Conservation (phyloP, 2,113 vertebrate genomes). For the Plectropomus leopardus region DNA sequence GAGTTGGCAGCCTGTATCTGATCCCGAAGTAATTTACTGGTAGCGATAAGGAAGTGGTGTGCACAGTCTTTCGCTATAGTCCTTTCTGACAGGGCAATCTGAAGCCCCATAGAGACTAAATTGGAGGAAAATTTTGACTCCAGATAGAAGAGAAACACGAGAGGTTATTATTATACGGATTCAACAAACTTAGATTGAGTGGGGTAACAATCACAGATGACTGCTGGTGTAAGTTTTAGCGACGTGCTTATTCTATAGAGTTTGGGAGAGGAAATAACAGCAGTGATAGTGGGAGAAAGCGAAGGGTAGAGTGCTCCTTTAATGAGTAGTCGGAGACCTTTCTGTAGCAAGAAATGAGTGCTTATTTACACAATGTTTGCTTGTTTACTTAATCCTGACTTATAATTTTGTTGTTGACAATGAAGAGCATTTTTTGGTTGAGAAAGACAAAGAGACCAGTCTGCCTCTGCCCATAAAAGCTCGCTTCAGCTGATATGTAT, state of each 20-base stretch:
- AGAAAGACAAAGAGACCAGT: slow-evolving; percentile 26
- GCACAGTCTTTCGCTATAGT: slow-evolving; percentile 71
- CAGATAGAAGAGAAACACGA: slow-evolving; percentile 33
- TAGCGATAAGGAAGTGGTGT: slow-evolving; percentile 82
- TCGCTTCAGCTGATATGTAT: slow-evolving; percentile 5
- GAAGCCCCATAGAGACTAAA: slow-evolving; percentile 66
- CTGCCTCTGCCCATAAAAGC: slow-evolving; percentile 33
- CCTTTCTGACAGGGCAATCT: slow-evolving; percentile 77
- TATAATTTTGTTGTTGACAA: slow-evolving; percentile 14
- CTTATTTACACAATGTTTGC: slow-evolving; percentile 29
- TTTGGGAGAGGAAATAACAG: slow-evolving; percentile 23
- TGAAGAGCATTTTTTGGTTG: slow-evolving; percentile 2
- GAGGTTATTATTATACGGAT: slow-evolving; percentile 56
- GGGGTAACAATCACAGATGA: slow-evolving; percentile 50
- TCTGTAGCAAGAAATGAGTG: slow-evolving; percentile 6
- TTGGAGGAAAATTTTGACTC: slow-evolving; percentile 59
- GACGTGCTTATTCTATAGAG: slow-evolving; percentile 25
- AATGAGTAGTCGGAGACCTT: slow-evolving; percentile 36
- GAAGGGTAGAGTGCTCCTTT: slow-evolving; percentile 26
- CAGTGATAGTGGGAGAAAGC: slow-evolving; percentile 14
- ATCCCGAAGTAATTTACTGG: slow-evolving; percentile 83
- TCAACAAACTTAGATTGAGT: slow-evolving; percentile 55
- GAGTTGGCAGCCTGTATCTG: slow-evolving; percentile 83
- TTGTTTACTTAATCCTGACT: slow-evolving; percentile 35
- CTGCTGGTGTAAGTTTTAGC: slow-evolving; percentile 45